These are phyloP conservation scores for Tursiops truncatus DNA, from an alignment of 2,113 vertebrate species.

Conservation along the genomic window DNA sequence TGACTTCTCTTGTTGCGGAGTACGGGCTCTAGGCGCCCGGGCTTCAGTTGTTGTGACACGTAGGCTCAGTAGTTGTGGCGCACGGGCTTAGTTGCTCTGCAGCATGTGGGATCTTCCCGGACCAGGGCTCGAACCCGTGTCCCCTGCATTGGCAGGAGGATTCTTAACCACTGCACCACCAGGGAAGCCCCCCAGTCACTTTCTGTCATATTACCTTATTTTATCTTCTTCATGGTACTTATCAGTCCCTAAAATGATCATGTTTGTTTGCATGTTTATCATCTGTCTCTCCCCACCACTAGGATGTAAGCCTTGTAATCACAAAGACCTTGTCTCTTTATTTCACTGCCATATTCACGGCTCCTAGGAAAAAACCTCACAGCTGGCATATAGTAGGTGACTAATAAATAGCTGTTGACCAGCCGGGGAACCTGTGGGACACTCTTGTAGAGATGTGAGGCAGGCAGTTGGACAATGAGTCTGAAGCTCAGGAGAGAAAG, in stretches of 20 bases:
- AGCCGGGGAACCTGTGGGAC: neutral
- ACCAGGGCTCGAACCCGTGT: no score
- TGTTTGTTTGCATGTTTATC: neutral
- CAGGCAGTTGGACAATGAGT: neutral
- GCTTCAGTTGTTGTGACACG: no score
- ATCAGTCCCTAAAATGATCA: neutral
- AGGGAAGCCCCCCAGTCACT: neutral
- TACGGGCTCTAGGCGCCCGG: no score
- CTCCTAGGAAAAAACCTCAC: neutral
- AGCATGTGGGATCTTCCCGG: no score
- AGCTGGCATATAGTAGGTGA: neutral
- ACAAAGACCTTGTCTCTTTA: neutral
- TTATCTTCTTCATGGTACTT: neutral
- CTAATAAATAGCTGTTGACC: conserved; percentile 3
- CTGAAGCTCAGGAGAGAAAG: neutral
- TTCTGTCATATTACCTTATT: neutral
- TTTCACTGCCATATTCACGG: neutral
- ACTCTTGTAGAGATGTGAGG: neutral
- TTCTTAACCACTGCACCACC: no score
- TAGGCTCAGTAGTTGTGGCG: no score
- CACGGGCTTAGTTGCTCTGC: no score
- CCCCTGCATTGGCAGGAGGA: no score
- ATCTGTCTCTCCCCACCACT: neutral
- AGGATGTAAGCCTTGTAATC: neutral
- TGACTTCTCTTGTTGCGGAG: no score